Conservation (phyloP, 2,888 invertebrate genomes). For the Desoria tigrina region DNA sequence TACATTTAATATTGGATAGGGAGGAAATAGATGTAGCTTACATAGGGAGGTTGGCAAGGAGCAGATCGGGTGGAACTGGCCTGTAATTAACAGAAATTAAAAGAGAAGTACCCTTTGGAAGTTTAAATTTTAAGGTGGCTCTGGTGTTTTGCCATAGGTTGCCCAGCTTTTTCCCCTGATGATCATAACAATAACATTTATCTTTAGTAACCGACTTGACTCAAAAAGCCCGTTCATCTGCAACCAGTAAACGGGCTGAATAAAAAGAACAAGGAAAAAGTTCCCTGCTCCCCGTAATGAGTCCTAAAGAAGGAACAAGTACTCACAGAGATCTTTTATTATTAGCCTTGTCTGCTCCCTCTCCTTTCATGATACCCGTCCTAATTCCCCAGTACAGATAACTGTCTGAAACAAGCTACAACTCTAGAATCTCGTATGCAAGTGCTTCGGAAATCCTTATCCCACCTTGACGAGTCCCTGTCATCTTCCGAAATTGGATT, state of each 20-base stretch:
- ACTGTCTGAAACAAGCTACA: too few relatives aligned
- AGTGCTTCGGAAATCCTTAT: not conserved
- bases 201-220: constrained; percentile 14
- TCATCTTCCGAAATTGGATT: constrained; percentile 54
- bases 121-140: not conserved
- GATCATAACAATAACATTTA: constrained; percentile 25
- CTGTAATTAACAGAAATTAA: too few relatives aligned
- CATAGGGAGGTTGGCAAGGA: too few relatives aligned
- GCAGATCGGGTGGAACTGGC: too few relatives aligned
- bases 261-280: constrained; percentile 3
- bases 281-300: constrained; percentile 7
- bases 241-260: constrained; percentile 15
- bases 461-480: constrained; percentile 48
- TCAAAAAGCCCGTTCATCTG: constrained; percentile 14
- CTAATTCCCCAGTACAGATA: too few relatives aligned
- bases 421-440: too few relatives aligned
- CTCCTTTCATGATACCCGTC: too few relatives aligned
- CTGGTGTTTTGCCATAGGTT: constrained; percentile 23
- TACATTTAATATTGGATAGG: too few relatives aligned
- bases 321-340: not conserved
- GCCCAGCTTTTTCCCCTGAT: constrained; percentile 18
- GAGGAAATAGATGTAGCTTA: too few relatives aligned
- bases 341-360: not conserved
- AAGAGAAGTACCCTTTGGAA: too few relatives aligned
- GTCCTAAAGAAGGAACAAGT: not conserved